Evolutionary conservation across 1,140 invertebrate genomes (phyloP).

Genomic region (Hylaeus anthracinus): DNA sequence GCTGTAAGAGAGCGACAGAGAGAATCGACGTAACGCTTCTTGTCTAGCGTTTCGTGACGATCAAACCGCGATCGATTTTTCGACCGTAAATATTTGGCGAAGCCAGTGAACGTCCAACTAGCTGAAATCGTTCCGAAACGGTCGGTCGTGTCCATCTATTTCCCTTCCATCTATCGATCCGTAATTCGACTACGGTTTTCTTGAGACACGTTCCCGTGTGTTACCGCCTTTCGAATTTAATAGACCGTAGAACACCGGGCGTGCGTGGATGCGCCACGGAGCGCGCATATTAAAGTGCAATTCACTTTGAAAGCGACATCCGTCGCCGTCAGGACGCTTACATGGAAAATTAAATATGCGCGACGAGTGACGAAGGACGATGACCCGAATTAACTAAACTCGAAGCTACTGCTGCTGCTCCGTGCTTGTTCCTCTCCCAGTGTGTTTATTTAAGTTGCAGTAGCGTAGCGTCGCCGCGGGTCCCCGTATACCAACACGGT

Average conservation of each 20-base stretch:
- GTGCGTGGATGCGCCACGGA: not conserved
- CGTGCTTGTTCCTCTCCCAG: slow-evolving; percentile 47
- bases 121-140: not conserved
- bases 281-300: slow-evolving; percentile 21
- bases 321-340: slow-evolving; percentile 21
- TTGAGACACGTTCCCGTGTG: not conserved
- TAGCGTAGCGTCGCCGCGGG: slow-evolving; percentile 25
- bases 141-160: not conserved
- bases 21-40: slow-evolving; percentile 43
- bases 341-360: slow-evolving; percentile 52
- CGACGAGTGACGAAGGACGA: slow-evolving; percentile 60
- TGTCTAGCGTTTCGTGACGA: not conserved
- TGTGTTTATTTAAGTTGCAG: slow-evolving; percentile 64
- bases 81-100: slow-evolving; percentile 22
- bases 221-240: slow-evolving; percentile 42
- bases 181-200: slow-evolving; percentile 21
- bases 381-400: slow-evolving; percentile 71
- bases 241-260: slow-evolving; percentile 29
- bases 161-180: slow-evolving; percentile 10
- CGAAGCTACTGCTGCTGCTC: slow-evolving; percentile 33
- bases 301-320: slow-evolving; percentile 44
- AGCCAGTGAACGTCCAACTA: not conserved
- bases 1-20: not conserved
- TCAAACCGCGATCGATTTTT: slow-evolving; percentile 40
- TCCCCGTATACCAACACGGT: not conserved